phyloP scores from a whole-genome alignment of 2,797 vertebrate species.

The Brotula barbata region DNA sequence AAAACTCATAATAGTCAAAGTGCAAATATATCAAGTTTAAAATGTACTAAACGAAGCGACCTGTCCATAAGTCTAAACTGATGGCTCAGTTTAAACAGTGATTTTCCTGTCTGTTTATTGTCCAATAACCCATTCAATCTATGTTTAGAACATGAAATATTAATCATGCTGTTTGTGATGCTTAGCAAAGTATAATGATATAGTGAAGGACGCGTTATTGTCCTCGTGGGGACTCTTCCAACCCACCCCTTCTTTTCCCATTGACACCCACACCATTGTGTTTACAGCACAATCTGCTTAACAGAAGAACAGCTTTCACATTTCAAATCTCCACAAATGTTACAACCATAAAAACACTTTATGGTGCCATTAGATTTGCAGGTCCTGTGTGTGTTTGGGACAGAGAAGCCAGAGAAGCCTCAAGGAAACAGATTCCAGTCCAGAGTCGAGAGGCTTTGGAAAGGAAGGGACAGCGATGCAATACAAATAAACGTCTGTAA shows the following conservation, averaged over 20 bases:
- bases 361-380: conserved; percentile 44
- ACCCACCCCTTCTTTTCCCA: conserved; percentile 36
- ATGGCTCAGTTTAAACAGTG: conserved; percentile 51
- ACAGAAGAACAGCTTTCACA: conserved; percentile 51
- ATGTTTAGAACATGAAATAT: conserved; percentile 62
- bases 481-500: conserved; percentile 18
- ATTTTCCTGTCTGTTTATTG: conserved; percentile 38
- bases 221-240: conserved; percentile 56
- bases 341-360: conserved; percentile 59
- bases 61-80: conserved; percentile 43
- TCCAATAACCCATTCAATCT: conserved; percentile 65
- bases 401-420: conserved; percentile 2
- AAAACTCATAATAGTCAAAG: conserved; percentile 21
- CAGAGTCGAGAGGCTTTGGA: neutral
- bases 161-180: conserved; percentile 62
- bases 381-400: conserved; percentile 14
- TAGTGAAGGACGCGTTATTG: conserved; percentile 51
- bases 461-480: neutral
- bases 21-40: conserved; percentile 3
- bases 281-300: conserved; percentile 63
- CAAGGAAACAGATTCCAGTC: conserved; percentile 1
- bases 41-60: conserved; percentile 44
- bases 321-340: conserved; percentile 63
- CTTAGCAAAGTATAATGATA: conserved; percentile 62
- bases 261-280: conserved; percentile 40